Base-by-base conservation (phyloP, 2,113 vertebrate species). In the Ictalurus punctatus region DNA sequence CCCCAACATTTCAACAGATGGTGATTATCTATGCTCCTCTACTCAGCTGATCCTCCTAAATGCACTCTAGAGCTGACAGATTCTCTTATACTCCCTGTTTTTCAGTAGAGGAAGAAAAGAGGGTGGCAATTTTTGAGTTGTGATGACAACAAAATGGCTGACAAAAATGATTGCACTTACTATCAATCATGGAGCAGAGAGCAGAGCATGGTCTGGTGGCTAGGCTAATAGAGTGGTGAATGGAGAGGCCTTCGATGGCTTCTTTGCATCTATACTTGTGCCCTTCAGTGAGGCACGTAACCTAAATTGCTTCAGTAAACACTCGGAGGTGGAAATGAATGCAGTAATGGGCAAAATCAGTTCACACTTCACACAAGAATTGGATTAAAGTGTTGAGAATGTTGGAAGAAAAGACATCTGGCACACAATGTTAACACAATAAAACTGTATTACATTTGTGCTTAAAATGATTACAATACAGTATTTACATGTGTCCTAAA, bases 361-460 rank as follows among this genome's bases (percentile, higher is more conserved):
- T 65, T 37, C 58, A 59, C 67, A 34, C 19, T 52, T 87, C 44
- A 34, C 34, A 34, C 21, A 83, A 48, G 67, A 54, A 81, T 12
- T 96, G 95, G 96, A 96, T 95, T 94, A 95, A 96, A 95, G 96
- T 95, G 73, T 95, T 95, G 96, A 96, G 96, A 94, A 95, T 95
- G 95, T 95, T 92, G 44, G 88, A 89, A 90, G 63, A 88, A 95
- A 96, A 95, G 90, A 89, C 91, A 87, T 85, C 90, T 89, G 86
- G 58, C 95, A 97, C 96, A 95, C 96, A 94, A 95, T 93, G 91
- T 95, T 97, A 97, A 99, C 97, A 98, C 98, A 98, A 97, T 98
- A 98, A 98, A 99, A 98, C 97, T 99, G 97, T 99, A 99, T 99
- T 98, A 97, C 98, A 97, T 98, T 99, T 99, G 98, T 98, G 97